A percentile compares a stretch with the other conserved stretches of the same genome.
phyloP scores from a whole-genome alignment of 2,797 vertebrate genomes.

The Amazona finschi region DNA sequence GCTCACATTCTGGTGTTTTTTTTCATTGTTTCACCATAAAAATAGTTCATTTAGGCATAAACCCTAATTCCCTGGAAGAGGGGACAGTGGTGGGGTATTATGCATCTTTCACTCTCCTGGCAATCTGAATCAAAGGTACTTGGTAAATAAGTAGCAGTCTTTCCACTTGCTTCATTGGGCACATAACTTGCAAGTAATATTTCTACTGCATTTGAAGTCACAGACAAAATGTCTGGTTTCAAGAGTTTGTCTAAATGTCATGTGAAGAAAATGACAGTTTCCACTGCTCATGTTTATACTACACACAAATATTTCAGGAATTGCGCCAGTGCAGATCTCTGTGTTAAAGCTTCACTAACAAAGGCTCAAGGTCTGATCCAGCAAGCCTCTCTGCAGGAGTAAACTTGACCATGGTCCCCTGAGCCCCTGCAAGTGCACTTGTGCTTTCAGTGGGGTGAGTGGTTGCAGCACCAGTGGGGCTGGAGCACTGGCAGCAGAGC shows the following conservation, averaged over 20 bases:
- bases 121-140: background rate
- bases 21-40: background rate
- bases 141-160: background rate
- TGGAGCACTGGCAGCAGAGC: background rate
- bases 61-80: background rate
- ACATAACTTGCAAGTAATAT: background rate
- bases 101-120: background rate
- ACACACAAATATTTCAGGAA: background rate
- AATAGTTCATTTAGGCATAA: background rate
- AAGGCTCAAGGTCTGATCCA: background rate
- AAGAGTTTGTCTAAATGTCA: background rate
- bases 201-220: background rate
- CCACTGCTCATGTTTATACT: background rate
- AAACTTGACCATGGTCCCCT: background rate
- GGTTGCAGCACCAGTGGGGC: accelerated
- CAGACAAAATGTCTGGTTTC: background rate
- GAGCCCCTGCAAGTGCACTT: background rate
- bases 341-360: background rate
- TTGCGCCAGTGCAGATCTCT: background rate
- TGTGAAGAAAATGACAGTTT: background rate
- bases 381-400: background rate
- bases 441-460: accelerated
- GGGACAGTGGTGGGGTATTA: background rate
- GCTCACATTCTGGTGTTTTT: background rate
- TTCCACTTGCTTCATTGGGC: background rate